Base-by-base conservation (phyloP, 2,888 invertebrate genomes). In the Andrena chrysosceles region DNA sequence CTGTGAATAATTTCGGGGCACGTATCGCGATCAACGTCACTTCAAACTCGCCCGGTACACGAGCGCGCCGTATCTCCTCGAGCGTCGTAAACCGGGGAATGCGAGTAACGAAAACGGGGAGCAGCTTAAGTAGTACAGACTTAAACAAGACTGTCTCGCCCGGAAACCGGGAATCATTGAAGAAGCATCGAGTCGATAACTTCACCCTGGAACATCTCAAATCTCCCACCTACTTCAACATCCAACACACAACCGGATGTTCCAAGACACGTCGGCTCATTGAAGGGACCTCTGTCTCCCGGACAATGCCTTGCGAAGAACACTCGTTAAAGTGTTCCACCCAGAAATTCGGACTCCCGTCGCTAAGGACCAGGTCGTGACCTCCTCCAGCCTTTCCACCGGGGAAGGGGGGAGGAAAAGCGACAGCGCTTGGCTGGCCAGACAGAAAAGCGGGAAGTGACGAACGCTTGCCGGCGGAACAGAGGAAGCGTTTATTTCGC, bases 401-500 rank as follows among this genome's bases (percentile, higher is more conserved):
- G 1, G 42, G 16, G 4, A 16, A 13, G 13, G n/a, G 54, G 31
- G 35, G 48, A 20, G 63, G 79, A 48, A 31, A 56, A 63, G 35
- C 42, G 80, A 42, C 8, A 64, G 26, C 56, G 75, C 7, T 59
- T 26, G 80, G 33, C 23, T 31, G 42, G 56, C 23, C 0, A 78
- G 81, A 66, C 60, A 76, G 48, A 77, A 72, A 67, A 66, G 79
- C 68, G 83, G 63, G 75, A 56, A 68, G 48, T 42, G 42, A 16
- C 42, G 16, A 56, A 62, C 35, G 62, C 52, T 74, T 74, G 77
- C 42, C 77, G 75, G 71, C 71, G 71, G 59, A 76, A 72, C 72
- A 16, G 35, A 62, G 54, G 72, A 72, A 81, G 83, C 84, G 81
- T 85, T 87, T 84, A 83, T 88, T 85, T 79, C 85, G 75, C 73